A percentile compares a stretch with the other conserved stretches of the same genome.
These are phyloP conservation scores for Apomyelois bistriatella DNA, from an alignment of 2,888 invertebrate species.

Conservation along the genomic window DNA sequence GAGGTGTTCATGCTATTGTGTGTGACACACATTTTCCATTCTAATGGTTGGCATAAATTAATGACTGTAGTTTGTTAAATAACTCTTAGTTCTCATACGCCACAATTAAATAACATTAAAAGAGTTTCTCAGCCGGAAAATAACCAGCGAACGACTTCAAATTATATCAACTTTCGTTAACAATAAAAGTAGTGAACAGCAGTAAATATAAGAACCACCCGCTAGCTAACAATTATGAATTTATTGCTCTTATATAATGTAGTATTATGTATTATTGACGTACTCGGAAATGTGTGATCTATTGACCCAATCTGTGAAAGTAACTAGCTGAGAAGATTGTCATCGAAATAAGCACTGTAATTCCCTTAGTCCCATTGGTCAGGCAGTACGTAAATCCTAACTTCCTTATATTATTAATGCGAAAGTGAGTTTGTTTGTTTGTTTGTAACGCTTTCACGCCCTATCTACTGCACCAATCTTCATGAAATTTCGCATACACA, in stretches of 20 bases:
- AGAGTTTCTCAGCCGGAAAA: slow-evolving; percentile 32
- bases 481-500: too few species aligned
- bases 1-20: slow-evolving; percentile 15
- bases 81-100: slow-evolving; percentile 22
- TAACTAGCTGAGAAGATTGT: too few species aligned
- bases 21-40: slow-evolving; percentile 31
- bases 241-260: slow-evolving; percentile 14
- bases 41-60: slow-evolving; percentile 28
- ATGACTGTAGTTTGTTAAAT: slow-evolving; percentile 23
- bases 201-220: slow-evolving; percentile 6
- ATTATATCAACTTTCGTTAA: slow-evolving; percentile 22
- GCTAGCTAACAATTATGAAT: slow-evolving; percentile 5
- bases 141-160: slow-evolving; percentile 25
- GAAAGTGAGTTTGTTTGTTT: too few species aligned
- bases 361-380: too few species aligned
- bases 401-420: too few species aligned
- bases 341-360: too few species aligned
- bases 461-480: too few species aligned
- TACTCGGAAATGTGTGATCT: slow-evolving; percentile 20
- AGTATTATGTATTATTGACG: slow-evolving; percentile 9
- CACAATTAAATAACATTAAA: slow-evolving; percentile 29
- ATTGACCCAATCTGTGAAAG: slow-evolving; percentile 29
- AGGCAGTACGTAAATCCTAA: too few species aligned
- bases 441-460: too few species aligned
- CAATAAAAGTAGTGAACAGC: slow-evolving; percentile 2